Evolutionary conservation across 92 coral and sea anemone genomes (phyloP), one percentile per base, ranked within the genome.

Genomic region (Blastomussa wellsi): DNA sequence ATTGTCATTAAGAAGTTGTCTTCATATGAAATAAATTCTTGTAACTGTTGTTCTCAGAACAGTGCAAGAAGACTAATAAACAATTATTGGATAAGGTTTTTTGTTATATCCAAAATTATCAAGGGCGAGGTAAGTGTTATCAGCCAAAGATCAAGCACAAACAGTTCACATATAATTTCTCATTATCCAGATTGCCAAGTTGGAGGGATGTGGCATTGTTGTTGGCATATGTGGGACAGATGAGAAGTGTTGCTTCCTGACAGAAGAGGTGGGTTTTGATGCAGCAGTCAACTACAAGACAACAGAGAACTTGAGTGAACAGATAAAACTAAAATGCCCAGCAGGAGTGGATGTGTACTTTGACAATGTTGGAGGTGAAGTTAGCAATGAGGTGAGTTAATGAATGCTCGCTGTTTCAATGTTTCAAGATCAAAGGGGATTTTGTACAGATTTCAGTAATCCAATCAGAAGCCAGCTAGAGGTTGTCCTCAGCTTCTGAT

Each of bases 151-250:
- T n/a, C n/a, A n/a, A n/a, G n/a, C 70, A n/a, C 29, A 9, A 29
- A 10, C 72, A 66, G 19, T 20, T 13, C 16, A 15, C 24, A 37
- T 17, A 8, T 29, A 7, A 19, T 35, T 67, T 65, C 39, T 37
- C 33, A 4, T 36, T 14, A 26, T 44, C 8, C 64, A 95, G 98
- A 91, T 95, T 80, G 95, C 98, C 22, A 95, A 90, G 80, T 90
- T 95, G 35, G 88, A 89, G 49, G 98, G 96, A 9, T 89, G 97
- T 88, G 96, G 97, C 29, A 80, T 71, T 80, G 92, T 95, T 15
- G 81, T 95, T 72, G 98, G 98, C 7, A 93, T 91, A 52, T 95
- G 98, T 95, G 98, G 98, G 2, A 82, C 96, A 79, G 98, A 93
- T 76, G 97, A 95, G 68, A 95, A 95, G 67, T 91, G 98, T 62